These are phyloP conservation scores for Hylyphantes graminicola DNA, from an alignment of 1,140 invertebrate genomes.

Conservation along the genomic window DNA sequence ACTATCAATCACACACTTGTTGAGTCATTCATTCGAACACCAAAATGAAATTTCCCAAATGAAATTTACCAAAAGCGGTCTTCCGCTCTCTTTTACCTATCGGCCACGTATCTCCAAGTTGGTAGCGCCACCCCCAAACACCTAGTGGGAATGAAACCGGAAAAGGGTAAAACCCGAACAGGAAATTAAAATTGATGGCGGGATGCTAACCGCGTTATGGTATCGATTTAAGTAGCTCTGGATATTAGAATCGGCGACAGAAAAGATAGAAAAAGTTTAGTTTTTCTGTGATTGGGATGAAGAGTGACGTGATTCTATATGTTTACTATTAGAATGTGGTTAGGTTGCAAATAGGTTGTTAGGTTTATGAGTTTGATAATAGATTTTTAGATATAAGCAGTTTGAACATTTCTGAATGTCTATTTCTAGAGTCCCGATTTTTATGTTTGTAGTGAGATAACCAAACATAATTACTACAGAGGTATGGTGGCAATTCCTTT, in stretches of 20 bases:
- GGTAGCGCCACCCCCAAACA: not conserved
- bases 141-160: slow-evolving; percentile 35
- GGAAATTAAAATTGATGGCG: slow-evolving; percentile 58
- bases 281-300: not conserved
- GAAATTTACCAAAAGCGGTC: not conserved
- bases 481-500: no score
- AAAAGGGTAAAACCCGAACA: slow-evolving; percentile 43
- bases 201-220: slow-evolving; percentile 49
- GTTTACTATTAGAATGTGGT: no score
- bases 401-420: no score
- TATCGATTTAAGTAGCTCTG: slow-evolving; percentile 43
- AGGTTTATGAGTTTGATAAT: no score
- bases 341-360: no score
- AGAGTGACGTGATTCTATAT: not conserved
- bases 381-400: no score
- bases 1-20: not conserved
- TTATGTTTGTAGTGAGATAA: no score
- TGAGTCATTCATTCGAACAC: not conserved
- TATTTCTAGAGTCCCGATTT: no score
- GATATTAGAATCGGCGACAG: slow-evolving; percentile 31
- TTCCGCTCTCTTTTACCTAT: not conserved
- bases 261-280: slow-evolving; percentile 18
- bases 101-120: not conserved
- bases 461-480: no score
- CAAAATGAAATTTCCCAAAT: slow-evolving; percentile 18